Base-by-base conservation (phyloP, 2,888 invertebrate species). In the Idaea dimidiata region DNA sequence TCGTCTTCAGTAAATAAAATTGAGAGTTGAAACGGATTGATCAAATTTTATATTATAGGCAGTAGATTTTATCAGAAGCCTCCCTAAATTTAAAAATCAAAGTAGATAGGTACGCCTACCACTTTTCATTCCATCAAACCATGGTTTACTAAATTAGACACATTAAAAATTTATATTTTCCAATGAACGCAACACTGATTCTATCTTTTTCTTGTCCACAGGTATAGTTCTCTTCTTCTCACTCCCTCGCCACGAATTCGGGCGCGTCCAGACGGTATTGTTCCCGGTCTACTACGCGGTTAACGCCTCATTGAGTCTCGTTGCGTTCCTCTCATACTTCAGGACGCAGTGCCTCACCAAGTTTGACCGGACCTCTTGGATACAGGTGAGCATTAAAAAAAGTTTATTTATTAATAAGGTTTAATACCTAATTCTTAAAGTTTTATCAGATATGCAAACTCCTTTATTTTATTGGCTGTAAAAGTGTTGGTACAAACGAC, bases 271-370 rank as follows among this genome's bases (percentile, higher is more conserved):
- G 84, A 95, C 96, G 67, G 95, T 97, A 55, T 90, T 98, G 64
- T 98, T 98, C 84, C 98, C 98, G 0, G 95, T 95, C 77, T 97
- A 97, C 89, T 97, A 97, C 87, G 94, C 96, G 16, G 93, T 97
- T 77, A 97, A 97, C 82, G 94, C 96, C 16, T 82, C 94, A 68
- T 91, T 97, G 66, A 97, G 96, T 80, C 93, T 97, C 57, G 89
- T 95, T 55, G 96, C 96, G 0, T 89, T 97, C 24, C 88, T 96
- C 32, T 94, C 96, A 17, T 97, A 96, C 84, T 92, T 94, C 76
- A 93, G 94, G 71, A 94, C 94, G 66, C 95, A 95, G 81, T 94
- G 93, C 74, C 79, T 91, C 64, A 87, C 89, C 16, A 78, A 78
- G 56, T 92, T 92, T 73, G 81, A 87, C 53, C 76, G 85, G 61